Base-by-base conservation (phyloP, 2,888 invertebrate genomes). In the Pachliopta kotzebuea region DNA sequence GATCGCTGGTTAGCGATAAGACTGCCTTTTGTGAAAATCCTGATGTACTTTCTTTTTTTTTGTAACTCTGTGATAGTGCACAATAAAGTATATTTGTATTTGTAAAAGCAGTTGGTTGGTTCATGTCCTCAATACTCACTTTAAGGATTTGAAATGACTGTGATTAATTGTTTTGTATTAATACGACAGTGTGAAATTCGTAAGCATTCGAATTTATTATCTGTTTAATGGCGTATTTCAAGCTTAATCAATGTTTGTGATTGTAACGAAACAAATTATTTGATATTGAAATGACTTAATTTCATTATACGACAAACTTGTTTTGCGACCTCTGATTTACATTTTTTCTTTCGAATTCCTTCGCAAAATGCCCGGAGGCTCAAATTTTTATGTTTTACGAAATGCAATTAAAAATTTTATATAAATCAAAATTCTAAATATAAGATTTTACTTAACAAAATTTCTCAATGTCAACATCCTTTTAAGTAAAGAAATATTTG, bases 161-260 rank as follows among this genome's bases (percentile, higher is more conserved):
- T 60, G 60, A 60, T 60, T 60, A 60, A 60, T 60, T 60, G 23
- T 31, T 20, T 60, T 21, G 21, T 31, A 52, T 18, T 1, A 17
- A 60, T 60, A 53, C 52, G 60, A 23, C 53, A 60, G 24, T 53
- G 42, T 53, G 60, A 60, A 60, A 60, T 60, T 23, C 52, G 8
- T 60, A 21, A 52, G 52, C 53, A 60, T 31, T 31, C 59, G 52
- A 59, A 21, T 37, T 20, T 23, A 23, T 52, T 60, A 60, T 52
- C 59, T 52, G 23, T 60, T 52, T 29, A 60, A 60, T 60, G 37
- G 37, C 23, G n/a, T 2, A 60, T 52, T 37, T 37, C 53, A 53
- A 60, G 53, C 50, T 53, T 18, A 60, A 42, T 53, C 37, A 37
- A 37, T 53, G 18, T 50, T 42, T 31, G 53, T 11, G 11, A 57